Evolutionary conservation across 2,113 vertebrate genomes (phyloP).

Genomic region (Cyanoderma ruficeps): DNA sequence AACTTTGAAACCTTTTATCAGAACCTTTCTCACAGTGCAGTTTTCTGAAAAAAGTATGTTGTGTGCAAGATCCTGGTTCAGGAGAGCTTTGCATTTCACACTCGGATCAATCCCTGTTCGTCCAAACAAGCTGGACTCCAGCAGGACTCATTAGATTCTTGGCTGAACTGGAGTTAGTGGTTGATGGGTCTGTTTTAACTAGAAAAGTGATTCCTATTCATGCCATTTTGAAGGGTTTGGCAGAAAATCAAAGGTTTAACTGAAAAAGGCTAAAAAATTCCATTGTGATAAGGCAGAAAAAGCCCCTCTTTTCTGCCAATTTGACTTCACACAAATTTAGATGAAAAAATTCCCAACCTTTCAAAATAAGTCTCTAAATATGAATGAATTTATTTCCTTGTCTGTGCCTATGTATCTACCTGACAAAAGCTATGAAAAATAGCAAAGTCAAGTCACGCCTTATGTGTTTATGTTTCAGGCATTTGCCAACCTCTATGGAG

Average conservation of each 20-base stretch:
- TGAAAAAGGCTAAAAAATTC: background rate
- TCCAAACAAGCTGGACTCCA: background rate
- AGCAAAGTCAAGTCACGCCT: background rate
- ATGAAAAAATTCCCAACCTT: background rate
- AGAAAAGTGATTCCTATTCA: background rate
- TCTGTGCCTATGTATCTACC: background rate
- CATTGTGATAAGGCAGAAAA: background rate
- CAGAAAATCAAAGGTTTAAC: background rate
- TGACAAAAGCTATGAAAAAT: background rate
- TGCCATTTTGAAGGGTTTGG: background rate
- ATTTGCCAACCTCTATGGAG: constrained; percentile 52
- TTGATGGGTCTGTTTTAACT: background rate
- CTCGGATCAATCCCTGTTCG: background rate
- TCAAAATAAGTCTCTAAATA: background rate
- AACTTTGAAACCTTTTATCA: background rate
- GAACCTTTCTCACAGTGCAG: background rate
- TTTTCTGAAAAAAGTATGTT: background rate
- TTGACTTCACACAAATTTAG: background rate
- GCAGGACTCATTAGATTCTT: background rate
- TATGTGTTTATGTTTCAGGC: constrained; percentile 19
- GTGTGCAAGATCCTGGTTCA: background rate
- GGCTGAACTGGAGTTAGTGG: background rate
- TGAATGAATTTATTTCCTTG: background rate
- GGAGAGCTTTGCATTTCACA: background rate
- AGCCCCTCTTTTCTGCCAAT: background rate